A percentile compares a stretch with the other conserved stretches of the same genome.
phyloP scores from a whole-genome alignment of 2,113 vertebrate genomes.

The Oriolus oriolus region DNA sequence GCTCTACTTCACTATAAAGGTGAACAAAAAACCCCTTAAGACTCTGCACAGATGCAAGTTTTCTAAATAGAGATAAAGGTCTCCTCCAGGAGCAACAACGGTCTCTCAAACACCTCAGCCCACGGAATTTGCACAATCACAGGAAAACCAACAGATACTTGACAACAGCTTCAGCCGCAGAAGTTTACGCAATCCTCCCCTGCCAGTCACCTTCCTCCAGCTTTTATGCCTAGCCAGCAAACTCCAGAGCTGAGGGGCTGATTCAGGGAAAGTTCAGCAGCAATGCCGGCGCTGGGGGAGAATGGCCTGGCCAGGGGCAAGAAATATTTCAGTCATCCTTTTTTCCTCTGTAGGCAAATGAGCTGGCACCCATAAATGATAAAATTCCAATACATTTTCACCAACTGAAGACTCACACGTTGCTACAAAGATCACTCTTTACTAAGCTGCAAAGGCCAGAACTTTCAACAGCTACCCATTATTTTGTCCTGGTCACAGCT shows the following conservation, averaged over 20 bases:
- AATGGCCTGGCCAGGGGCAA: fast-evolving
- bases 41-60: neutral
- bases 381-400: neutral
- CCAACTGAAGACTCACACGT: neutral
- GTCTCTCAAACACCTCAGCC: neutral
- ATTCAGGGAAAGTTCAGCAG: neutral
- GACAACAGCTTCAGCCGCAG: neutral
- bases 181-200: neutral
- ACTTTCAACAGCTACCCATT: neutral
- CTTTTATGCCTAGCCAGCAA: neutral
- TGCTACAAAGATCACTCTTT: neutral
- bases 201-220: neutral
- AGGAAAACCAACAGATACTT: neutral
- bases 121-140: neutral
- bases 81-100: fast-evolving
- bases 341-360: neutral
- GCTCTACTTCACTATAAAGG: neutral
- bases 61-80: neutral
- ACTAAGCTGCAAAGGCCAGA: neutral
- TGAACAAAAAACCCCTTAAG: neutral
- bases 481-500: neutral
- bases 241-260: neutral
- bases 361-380: neutral
- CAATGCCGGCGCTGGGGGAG: fast-evolving
- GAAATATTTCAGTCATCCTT: neutral